Percentiles rank a stretch among this genome's conserved stretches.
Conservation (phyloP, 2,888 invertebrate genomes). For the Nomada goodeniana region DNA sequence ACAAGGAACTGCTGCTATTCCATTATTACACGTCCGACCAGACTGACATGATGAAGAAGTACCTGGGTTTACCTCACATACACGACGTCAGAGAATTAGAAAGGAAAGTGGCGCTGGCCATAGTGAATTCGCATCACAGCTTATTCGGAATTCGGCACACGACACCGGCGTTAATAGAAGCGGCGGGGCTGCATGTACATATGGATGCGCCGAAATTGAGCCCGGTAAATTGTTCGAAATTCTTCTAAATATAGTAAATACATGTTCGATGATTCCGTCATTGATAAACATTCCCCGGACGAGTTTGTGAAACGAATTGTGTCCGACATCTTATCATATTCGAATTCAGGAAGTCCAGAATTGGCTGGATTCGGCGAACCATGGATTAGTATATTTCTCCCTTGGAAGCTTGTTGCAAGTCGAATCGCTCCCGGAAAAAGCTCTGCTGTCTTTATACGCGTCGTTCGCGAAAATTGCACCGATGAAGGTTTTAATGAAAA, state of each 20-base stretch:
- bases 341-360: constrained; percentile 69
- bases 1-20: constrained; percentile 26
- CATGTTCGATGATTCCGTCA: no score
- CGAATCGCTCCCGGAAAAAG: constrained; percentile 70
- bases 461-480: constrained; percentile 74
- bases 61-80: constrained; percentile 69
- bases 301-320: neutral
- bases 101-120: constrained; percentile 83
- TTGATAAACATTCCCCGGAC: no score
- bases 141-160: constrained; percentile 84
- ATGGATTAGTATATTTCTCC: constrained; percentile 76
- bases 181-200: constrained; percentile 86
- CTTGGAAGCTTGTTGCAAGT: constrained; percentile 76
- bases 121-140: constrained; percentile 85
- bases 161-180: constrained; percentile 84
- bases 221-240: constrained; percentile 47
- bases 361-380: constrained; percentile 73
- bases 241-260: neutral
- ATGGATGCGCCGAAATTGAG: constrained; percentile 62
- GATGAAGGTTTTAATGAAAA: constrained; percentile 73
- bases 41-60: constrained; percentile 65
- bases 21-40: constrained; percentile 52
- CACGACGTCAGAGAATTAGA: constrained; percentile 83
- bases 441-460: constrained; percentile 63
- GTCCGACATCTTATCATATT: neutral